phyloP scores from a whole-genome alignment of 2,797 vertebrate genomes.

The Gymnoscopelus braueri region DNA sequence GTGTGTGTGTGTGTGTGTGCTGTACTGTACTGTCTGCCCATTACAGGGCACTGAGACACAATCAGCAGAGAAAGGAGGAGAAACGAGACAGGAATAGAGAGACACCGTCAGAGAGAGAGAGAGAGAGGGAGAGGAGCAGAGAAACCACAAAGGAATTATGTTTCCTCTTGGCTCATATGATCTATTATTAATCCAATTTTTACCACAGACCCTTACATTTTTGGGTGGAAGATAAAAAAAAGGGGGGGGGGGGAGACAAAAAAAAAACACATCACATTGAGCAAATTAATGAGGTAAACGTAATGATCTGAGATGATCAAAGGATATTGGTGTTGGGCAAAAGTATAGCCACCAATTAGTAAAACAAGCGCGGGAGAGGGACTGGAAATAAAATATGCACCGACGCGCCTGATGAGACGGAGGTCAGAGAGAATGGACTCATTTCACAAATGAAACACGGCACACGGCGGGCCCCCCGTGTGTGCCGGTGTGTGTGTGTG shows the following conservation, averaged over 20 bases:
- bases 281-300: constrained; percentile 88
- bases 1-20: not conserved
- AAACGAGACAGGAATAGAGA: constrained; percentile 2
- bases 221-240: constrained; percentile 39
- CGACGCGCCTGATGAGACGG: constrained; percentile 82
- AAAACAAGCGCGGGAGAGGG: constrained; percentile 83
- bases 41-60: constrained; percentile 36
- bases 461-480: constrained; percentile 49
- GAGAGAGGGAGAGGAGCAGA: constrained; percentile 33
- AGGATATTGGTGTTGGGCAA: constrained; percentile 85
- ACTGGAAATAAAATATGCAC: constrained; percentile 80
- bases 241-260: constrained; percentile 15
- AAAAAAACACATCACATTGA: constrained; percentile 62
- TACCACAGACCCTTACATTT: constrained; percentile 70
- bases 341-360: constrained; percentile 87
- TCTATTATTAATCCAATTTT: constrained; percentile 85
- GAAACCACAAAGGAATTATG: constrained; percentile 73
- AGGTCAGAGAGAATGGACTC: constrained; percentile 84
- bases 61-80: constrained; percentile 24
- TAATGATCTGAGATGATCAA: constrained; percentile 89
- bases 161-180: constrained; percentile 76
- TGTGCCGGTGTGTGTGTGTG: constrained; percentile 22
- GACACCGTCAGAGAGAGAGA: constrained; percentile 24
- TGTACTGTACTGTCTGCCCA: not conserved
- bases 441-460: constrained; percentile 83